Base-by-base conservation (phyloP, 2,888 invertebrate genomes). In the Ophraella communa region DNA sequence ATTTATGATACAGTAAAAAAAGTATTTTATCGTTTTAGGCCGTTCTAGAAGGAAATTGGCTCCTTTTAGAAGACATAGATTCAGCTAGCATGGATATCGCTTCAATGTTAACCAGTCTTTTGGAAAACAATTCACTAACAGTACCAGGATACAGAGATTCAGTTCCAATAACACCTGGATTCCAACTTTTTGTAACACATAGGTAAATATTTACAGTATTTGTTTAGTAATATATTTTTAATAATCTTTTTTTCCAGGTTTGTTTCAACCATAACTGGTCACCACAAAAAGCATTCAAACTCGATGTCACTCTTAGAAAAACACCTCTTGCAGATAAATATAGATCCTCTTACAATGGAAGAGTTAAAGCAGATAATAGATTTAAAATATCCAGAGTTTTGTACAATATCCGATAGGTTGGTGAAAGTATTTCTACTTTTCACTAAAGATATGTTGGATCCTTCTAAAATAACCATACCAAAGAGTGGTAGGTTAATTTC, bases 41-140 rank as follows among this genome's bases (percentile, higher is more conserved):
- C 54, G 93, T 95, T 4, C 85, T 89, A 76, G 87, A 90, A 75
- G 96, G 96, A 0, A 88, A 91, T 76, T 98, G 98, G 97, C 82
- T 99, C 23, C 84, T 99, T 2, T 83, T 99, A 66, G 98, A 99
- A 84, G 99, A 99, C 79, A 89, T 99, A 52, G 98, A 99, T 80
- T 89, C 91, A 66, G 98, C 97, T 1, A 93, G 95, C 1, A 88
- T 93, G 77, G 99, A 99, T 80, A 95, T 98, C 0, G 90, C 94
- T 0, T 93, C 96, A 0, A 88, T 96, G 11, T 81, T 98, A 10
- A 89, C 92, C 69, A 92, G 93, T 49, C 85, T 98, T 3, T 82
- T 97, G 39, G 96, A 98, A 82, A 91, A 92, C 59, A 88, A 90
- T 64, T 88, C 88, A 18, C 84, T 97, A 1, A 89, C 91, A 60